Percentiles rank a stretch among this genome's conserved stretches.
phyloP scores from a whole-genome alignment of 2,888 invertebrate genomes.

The Lithophane leautieri region DNA sequence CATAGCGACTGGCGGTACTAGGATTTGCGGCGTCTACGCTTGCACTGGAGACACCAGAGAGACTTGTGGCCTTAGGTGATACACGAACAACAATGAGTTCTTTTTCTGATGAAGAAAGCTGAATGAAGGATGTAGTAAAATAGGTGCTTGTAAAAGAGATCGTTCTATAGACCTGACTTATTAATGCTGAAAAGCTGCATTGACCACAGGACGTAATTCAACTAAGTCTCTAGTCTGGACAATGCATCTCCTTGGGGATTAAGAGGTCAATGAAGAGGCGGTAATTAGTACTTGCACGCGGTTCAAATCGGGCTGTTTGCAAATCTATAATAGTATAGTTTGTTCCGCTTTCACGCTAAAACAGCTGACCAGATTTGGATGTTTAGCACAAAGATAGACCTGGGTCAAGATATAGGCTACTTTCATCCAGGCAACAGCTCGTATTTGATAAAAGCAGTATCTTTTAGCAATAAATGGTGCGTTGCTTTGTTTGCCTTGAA shows the following conservation, averaged over 20 bases:
- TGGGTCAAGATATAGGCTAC: no score
- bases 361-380: no score
- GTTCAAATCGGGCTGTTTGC: neutral
- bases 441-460: neutral
- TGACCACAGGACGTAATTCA: no score
- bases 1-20: constrained; percentile 84
- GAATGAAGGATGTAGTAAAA: neutral
- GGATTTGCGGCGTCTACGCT: constrained; percentile 88
- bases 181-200: neutral
- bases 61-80: constrained; percentile 86
- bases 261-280: neutral
- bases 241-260: neutral
- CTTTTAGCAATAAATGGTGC: neutral
- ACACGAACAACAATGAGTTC: neutral
- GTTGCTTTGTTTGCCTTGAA: neutral
- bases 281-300: neutral
- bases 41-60: constrained; percentile 84
- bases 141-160: neutral
- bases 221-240: no score
- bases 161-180: neutral
- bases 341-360: no score
- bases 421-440: no score
- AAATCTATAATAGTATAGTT: no score
- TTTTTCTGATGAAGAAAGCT: neutral
- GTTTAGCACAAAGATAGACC: no score